Evolutionary conservation across 2,113 vertebrate genomes (phyloP).

Genomic region (Zingel zingel): DNA sequence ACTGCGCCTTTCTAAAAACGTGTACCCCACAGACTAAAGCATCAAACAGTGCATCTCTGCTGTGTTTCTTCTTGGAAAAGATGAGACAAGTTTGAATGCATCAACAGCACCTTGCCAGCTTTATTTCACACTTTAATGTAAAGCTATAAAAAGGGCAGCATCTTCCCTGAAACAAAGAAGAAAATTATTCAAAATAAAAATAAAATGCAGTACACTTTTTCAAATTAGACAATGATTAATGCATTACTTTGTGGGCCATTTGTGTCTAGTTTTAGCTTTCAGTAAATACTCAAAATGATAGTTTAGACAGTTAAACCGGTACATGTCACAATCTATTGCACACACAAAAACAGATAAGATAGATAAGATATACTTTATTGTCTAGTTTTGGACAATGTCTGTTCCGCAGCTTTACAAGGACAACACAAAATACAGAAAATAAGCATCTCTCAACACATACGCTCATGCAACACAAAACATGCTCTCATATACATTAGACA

Average conservation of each 20-base stretch:
- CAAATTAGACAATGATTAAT: not conserved
- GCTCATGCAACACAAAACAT: no score
- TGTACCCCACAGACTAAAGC: constrained; percentile 25
- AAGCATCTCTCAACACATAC: no score
- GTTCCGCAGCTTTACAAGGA: no score
- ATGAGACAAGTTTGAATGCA: constrained; percentile 18
- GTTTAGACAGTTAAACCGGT: not conserved
- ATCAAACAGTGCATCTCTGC: constrained; percentile 33
- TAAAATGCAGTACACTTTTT: not conserved
- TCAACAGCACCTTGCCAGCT: constrained; percentile 27
- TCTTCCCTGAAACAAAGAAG: not conserved
- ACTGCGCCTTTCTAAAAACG: not conserved
- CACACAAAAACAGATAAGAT: no score
- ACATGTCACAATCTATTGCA: no score
- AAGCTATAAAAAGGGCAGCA: not conserved
- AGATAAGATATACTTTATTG: no score
- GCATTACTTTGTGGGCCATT: not conserved
- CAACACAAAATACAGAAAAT: no score
- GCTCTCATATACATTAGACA: no score
- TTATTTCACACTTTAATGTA: constrained; percentile 25
- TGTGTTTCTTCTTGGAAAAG: constrained; percentile 17
- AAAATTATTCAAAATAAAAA: not conserved
- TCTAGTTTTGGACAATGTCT: no score
- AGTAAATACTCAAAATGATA: not conserved
- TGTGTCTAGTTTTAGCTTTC: not conserved